Evolutionary conservation across 2,797 vertebrate species (phyloP), one percentile per base, ranked within the genome.

Genomic region (Enteromius trimaculatus): DNA sequence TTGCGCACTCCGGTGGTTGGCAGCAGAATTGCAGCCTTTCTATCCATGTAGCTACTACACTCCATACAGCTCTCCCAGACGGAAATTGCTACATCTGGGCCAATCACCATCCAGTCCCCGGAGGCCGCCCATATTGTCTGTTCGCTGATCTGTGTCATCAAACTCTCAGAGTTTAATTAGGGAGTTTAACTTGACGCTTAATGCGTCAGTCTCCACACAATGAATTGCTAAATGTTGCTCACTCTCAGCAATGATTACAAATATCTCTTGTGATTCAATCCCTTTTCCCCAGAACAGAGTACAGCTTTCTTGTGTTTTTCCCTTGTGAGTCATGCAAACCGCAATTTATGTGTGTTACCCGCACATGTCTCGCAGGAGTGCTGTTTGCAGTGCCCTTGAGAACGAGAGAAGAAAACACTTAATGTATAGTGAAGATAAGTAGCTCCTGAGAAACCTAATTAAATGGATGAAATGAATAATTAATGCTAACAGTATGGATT

Each of bases 391-490:
- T 72, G 87, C 89, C 88, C 90, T 89, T 44, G 89, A 91, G 91
- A 89, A 84, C 72, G 84, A 55, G 84, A 88, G 55, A 85, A 77
- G 87, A 90, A 51, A 89, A 86, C 82, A 69, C 81, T 84, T 85
- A 69, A 90, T 89, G 65, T 78, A 88, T 78, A 87, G 87, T 86
- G 70, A 72, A 74, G 88, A 88, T 87, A 86, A 89, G 86, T 77
- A 86, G 84, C 77, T 83, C 80, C 64, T 77, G 55, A 80, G 84
- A 87, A 84, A 84, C 88, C 82, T 89, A 92, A 94, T 93, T 93
- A 91, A 92, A 92, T 82, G 85, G 80, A 80, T 86, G 74, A 86
- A 85, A 88, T 92, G 84, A 92, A 93, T 92, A 91, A 92, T 91
- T 93, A 81, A 93, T 84, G 71, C 81, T 47, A 75, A 85, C 77